A percentile compares a stretch with the other conserved stretches of the same genome.
Evolutionary conservation across 2,888 invertebrate species (phyloP).

Genomic region (Noctua comes): DNA sequence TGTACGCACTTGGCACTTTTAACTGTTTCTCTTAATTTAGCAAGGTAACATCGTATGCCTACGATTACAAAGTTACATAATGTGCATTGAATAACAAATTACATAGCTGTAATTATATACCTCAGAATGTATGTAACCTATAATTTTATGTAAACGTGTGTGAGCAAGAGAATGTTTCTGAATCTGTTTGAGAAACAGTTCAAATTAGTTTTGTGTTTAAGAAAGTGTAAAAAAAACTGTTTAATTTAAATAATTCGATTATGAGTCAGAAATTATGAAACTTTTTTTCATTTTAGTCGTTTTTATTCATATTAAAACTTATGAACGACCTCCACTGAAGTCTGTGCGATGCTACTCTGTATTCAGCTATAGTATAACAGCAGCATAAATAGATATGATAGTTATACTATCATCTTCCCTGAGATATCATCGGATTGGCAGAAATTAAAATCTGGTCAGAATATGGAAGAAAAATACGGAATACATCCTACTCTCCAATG

Average conservation of each 20-base stretch:
- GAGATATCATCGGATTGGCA: too few relatives aligned
- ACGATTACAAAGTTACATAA: conserved; percentile 52
- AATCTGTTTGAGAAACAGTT: conserved; percentile 23
- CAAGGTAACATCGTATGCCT: conserved; percentile 23
- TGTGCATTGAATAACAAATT: conserved; percentile 64
- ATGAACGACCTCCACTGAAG: background rate
- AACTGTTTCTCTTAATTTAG: conserved; percentile 25
- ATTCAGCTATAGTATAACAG: background rate
- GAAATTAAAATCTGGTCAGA: too few relatives aligned
- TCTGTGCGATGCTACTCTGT: background rate
- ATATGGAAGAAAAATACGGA: too few relatives aligned
- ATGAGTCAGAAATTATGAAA: background rate
- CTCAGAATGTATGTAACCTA: conserved; percentile 46
- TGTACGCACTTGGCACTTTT: background rate
- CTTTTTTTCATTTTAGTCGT: too few relatives aligned
- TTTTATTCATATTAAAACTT: background rate
- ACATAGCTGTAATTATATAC: conserved; percentile 53
- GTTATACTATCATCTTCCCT: too few relatives aligned
- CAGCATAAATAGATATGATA: too few relatives aligned
- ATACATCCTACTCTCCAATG: too few relatives aligned
- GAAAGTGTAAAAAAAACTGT: background rate
- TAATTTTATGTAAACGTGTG: conserved; percentile 55
- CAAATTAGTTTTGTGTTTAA: background rate
- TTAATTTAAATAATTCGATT: background rate
- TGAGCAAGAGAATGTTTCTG: conserved; percentile 30